Evolutionary conservation across 2,888 invertebrate species (phyloP).

Genomic region (Pachymerium ferrugineum): DNA sequence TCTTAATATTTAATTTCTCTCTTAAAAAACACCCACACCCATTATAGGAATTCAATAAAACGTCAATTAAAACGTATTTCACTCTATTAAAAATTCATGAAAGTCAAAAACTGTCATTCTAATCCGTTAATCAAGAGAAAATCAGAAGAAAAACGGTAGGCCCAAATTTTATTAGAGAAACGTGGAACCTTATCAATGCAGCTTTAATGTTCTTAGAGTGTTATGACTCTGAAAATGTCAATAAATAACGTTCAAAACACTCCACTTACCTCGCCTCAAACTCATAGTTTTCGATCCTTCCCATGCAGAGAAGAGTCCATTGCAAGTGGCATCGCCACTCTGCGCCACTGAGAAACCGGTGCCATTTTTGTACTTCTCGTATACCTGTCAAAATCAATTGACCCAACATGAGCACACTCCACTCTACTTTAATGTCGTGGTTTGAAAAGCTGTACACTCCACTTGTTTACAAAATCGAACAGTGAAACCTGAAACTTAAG

Average conservation of each 20-base stretch:
- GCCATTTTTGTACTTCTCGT: slow-evolving; percentile 30
- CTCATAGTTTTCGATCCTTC: slow-evolving; percentile 82
- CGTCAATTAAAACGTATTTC: too few relatives aligned
- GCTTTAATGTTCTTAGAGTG: too few relatives aligned
- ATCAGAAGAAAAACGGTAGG: too few relatives aligned
- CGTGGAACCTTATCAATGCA: too few relatives aligned
- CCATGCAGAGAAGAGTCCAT: slow-evolving; percentile 81
- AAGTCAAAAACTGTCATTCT: too few relatives aligned
- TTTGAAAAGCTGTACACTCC: slow-evolving; percentile 7
- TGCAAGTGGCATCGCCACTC: slow-evolving; percentile 88
- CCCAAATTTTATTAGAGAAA: too few relatives aligned
- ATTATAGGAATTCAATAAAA: too few relatives aligned
- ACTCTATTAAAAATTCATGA: too few relatives aligned
- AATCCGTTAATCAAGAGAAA: too few relatives aligned
- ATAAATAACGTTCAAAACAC: neutral
- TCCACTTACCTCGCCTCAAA: slow-evolving; percentile 62
- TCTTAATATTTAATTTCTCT: too few relatives aligned
- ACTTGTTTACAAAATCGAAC: slow-evolving; percentile 5
- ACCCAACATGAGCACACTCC: neutral
- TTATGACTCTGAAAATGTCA: too few relatives aligned
- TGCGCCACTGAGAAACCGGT: slow-evolving; percentile 64
- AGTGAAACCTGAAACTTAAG: neutral
- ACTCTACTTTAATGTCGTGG: slow-evolving; percentile 13
- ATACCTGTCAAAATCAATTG: slow-evolving; percentile 30
- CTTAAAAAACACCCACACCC: too few relatives aligned